phyloP scores from a whole-genome alignment of 2,888 invertebrate genomes.

The Cephalotes varians region DNA sequence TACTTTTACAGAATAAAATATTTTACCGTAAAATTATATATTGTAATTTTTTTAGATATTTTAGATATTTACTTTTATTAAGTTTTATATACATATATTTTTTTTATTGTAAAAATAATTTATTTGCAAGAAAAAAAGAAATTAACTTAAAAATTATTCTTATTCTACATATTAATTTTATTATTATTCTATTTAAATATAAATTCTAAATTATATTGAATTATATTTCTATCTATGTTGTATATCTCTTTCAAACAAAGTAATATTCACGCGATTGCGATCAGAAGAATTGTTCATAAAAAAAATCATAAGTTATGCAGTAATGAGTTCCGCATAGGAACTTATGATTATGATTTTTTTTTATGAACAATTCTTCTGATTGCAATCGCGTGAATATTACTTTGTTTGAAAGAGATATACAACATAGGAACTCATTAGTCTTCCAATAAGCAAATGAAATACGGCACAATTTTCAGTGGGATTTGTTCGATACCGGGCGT shows the following conservation, averaged over 20 bases:
- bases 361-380: background rate
- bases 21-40: background rate
- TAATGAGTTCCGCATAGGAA: no score
- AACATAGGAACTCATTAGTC: background rate
- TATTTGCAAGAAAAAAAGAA: background rate
- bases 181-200: background rate
- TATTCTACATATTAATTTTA: background rate
- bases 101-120: background rate
- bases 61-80: no score
- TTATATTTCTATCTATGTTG: background rate
- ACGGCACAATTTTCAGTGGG: background rate
- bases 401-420: background rate
- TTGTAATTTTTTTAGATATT: background rate
- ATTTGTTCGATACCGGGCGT: background rate
- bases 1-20: background rate
- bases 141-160: background rate
- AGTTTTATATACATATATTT: background rate
- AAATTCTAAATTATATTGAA: background rate
- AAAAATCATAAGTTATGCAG: background rate
- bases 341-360: background rate
- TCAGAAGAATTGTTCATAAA: background rate
- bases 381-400: background rate
- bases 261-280: background rate
- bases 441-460: conserved; percentile 3
- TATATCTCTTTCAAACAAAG: background rate